Conservation (phyloP, 2,113 vertebrate genomes). For the Coptodon bakossiorum region DNA sequence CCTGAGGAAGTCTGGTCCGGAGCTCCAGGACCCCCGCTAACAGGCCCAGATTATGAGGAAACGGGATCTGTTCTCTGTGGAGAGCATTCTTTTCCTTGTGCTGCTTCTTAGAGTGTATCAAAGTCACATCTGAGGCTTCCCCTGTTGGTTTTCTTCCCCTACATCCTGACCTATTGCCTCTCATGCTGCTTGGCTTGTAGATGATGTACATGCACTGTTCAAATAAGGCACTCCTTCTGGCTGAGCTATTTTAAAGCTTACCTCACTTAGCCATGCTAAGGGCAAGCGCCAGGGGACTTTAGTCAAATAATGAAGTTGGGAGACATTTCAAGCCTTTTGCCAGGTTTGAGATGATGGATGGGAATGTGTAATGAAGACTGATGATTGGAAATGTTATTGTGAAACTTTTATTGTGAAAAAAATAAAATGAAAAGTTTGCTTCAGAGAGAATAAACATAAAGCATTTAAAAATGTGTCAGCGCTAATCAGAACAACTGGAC, state of each 20-base stretch:
- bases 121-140: slow-evolving; percentile 36
- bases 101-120: slow-evolving; percentile 43
- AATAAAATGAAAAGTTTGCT: neutral
- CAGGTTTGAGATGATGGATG: slow-evolving; percentile 27
- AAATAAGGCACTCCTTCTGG: slow-evolving; percentile 21
- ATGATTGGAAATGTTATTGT: neutral
- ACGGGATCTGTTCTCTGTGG: slow-evolving; percentile 30
- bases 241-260: slow-evolving; percentile 10
- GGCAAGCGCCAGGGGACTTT: neutral
- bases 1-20: slow-evolving; percentile 44
- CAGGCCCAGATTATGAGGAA: slow-evolving; percentile 31
- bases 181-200: slow-evolving; percentile 15
- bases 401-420: neutral
- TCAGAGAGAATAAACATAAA: neutral
- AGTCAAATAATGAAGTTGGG: neutral
- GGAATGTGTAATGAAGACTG: neutral
- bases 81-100: slow-evolving; percentile 39
- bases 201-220: slow-evolving; percentile 19
- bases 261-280: neutral
- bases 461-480: neutral
- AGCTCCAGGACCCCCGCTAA: slow-evolving; percentile 41
- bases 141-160: slow-evolving; percentile 3
- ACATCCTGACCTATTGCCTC: slow-evolving; percentile 25
- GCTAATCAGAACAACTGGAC: neutral
- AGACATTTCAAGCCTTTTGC: neutral